Evolutionary conservation across 2,888 invertebrate species (phyloP), one percentile per base, ranked within the genome.

Genomic region (Hemistola chrysoprasaria): DNA sequence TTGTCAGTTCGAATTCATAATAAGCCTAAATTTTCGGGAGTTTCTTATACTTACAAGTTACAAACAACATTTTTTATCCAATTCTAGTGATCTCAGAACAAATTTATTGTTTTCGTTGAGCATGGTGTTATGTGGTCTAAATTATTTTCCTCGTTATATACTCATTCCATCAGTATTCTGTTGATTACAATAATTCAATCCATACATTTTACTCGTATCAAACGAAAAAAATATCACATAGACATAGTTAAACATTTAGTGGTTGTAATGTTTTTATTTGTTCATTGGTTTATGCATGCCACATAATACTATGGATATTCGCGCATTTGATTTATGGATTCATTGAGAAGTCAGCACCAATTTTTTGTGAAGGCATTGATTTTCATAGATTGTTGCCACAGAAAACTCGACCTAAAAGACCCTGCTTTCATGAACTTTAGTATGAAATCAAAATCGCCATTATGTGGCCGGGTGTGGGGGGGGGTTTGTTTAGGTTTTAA

Each of bases 41-140:
- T n/a, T n/a, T n/a, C n/a, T n/a, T n/a, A n/a, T n/a, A 2, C 16
- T 3, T 16, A 3, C 16, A 16, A 3, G 2, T 4, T 3, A 16
- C 16, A 16, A 16, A 16, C 4, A 16, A 16, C 16, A 40, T 9
- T 5, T 30, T 46, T 44, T 40, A 35, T 40, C 32, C 29, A 22
- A 40, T 36, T 8, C 10, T 38, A 26, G 21, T 30, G 34, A 59
- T 71, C 65, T 59, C 53, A 51, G 64, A 68, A 62, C 65, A 64
- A 62, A 40, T 43, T 48, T 53, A 51, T 47, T 50, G 48, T 53
- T 62, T 64, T 69, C n/a, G n/a, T n/a, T 47, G 64, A 73, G 86
- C 86, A 86, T 87, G 85, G 87, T 87, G 82, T 87, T 87, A 87
- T 86, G 87, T 87, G 87, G 87, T 81, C 64, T 54, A 62, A 68